These are phyloP conservation scores for Galerucella calmariensis DNA, from an alignment of 2,888 invertebrate species.

Conservation along the genomic window DNA sequence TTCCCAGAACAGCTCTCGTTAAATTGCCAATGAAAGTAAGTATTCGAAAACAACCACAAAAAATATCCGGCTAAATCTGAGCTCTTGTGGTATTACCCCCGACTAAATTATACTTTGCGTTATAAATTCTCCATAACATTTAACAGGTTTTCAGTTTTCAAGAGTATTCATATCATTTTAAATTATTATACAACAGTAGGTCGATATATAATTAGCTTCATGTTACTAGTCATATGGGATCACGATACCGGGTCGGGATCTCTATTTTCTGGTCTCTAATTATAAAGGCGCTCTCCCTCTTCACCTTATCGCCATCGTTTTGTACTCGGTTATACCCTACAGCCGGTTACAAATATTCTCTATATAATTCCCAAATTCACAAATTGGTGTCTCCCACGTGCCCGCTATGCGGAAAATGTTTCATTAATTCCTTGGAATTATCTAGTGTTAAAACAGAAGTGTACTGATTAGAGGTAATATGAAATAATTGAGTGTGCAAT, in stretches of 20 bases:
- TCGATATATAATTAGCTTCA: neutral
- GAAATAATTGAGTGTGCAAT: too few species aligned
- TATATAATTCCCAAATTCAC: slow-evolving; percentile 7
- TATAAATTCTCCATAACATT: too few species aligned
- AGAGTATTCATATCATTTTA: neutral
- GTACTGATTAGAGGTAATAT: neutral
- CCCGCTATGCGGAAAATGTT: slow-evolving; percentile 1
- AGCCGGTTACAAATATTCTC: slow-evolving; percentile 13
- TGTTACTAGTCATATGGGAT: slow-evolving; percentile 4
- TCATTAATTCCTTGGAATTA: slow-evolving; percentile 4
- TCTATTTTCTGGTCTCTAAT: slow-evolving; percentile 7
- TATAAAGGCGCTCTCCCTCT: slow-evolving; percentile 1
- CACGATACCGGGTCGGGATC: neutral
- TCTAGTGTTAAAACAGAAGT: neutral
- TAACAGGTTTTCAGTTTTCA: neutral
- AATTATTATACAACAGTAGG: neutral
- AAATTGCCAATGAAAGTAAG: too few species aligned
- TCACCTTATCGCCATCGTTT: slow-evolving; percentile 15
- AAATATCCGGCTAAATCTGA: too few species aligned
- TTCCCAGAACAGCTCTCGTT: too few species aligned
- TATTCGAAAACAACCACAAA: too few species aligned
- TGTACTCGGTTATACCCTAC: slow-evolving; percentile 9
- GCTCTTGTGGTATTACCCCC: too few species aligned
- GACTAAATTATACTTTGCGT: neutral
- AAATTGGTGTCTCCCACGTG: slow-evolving; percentile 2